Evolutionary conservation across 1,140 invertebrate genomes (phyloP), one percentile per base, ranked within the genome.

Genomic region (Saccostrea echinata): DNA sequence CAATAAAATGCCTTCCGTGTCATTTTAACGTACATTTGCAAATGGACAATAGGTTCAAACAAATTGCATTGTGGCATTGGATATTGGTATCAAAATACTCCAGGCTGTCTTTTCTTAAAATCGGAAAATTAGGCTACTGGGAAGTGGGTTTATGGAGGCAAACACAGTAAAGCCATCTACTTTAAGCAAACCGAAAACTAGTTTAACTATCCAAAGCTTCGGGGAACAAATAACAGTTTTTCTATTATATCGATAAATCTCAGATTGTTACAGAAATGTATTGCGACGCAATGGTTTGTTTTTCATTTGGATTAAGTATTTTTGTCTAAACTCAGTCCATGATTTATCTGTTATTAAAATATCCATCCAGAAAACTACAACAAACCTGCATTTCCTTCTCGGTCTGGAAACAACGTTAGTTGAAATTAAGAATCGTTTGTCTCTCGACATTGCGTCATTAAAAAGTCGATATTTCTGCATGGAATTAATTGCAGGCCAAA

Each of bases 261-360:
- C 55, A 57, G 55, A 13, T 57, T 57, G 21, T 57, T 61, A 61
- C 55, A 61, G 21, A 21, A 61, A 61, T 61, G 1, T 61, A 21
- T 61, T 21, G 55, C 55, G n/a, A 61, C 16, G 55, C 21, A 43
- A 43, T 57, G 13, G 55, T 61, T 61, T 61, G 55, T 21, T 61
- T 61, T 61, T 61, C n/a, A 61, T 61, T 61, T 6, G 55, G 55
- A 61, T 61, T 61, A 21, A 61, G 55, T 61, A 21, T 61, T 61
- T 61, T 61, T 61, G 55, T 61, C n/a, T 18, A n/a, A 61, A n/a
- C n/a, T 18, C 55, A 76, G 27, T 76, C 24, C 68, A 33, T 27
- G 68, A 61, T 76, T 76, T 76, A 76, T 33, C 68, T 27, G 68
- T 76, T 76, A 30, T 30, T 76, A 76, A 76, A 76, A 76, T 76